phyloP scores from a whole-genome alignment of 2,797 vertebrate genomes.

The Rhabdophis nuchalis region DNA sequence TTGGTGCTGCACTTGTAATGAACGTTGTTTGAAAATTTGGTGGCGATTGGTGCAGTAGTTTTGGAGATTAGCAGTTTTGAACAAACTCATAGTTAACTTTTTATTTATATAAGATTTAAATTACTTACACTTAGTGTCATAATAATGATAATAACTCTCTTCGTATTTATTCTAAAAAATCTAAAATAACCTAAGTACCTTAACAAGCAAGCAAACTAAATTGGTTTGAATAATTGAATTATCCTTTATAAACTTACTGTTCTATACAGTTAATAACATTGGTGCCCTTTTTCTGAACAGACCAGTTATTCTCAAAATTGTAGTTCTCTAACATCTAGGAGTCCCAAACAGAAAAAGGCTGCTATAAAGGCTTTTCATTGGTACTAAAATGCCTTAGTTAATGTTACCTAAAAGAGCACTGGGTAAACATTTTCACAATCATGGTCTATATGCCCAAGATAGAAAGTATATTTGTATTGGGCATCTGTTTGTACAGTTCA shows the following conservation, averaged over 20 bases:
- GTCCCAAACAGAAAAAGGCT: not conserved
- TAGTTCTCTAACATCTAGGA: not conserved
- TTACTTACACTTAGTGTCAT: not conserved
- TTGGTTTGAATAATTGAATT: not conserved
- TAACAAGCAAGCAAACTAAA: not conserved
- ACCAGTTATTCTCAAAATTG: not conserved
- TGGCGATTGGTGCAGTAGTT: too few species aligned
- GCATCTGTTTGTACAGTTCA: not conserved
- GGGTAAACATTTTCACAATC: not conserved
- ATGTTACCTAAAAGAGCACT: not conserved
- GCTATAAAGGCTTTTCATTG: not conserved
- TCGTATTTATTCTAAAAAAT: not conserved
- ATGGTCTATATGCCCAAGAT: not conserved
- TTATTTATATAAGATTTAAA: too few species aligned
- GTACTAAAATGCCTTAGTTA: not conserved
- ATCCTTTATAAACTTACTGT: not conserved
- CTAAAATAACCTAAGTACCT: not conserved
- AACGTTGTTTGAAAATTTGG: too few species aligned
- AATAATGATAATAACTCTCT: not conserved
- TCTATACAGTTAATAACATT: not conserved
- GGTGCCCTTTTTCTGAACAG: not conserved
- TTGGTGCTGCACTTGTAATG: too few species aligned
- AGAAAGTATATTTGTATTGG: not conserved
- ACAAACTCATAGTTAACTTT: too few species aligned
- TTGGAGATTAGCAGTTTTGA: too few species aligned